Conservation (phyloP, 2,113 vertebrate genomes). For the Lophochroa leadbeateri region DNA sequence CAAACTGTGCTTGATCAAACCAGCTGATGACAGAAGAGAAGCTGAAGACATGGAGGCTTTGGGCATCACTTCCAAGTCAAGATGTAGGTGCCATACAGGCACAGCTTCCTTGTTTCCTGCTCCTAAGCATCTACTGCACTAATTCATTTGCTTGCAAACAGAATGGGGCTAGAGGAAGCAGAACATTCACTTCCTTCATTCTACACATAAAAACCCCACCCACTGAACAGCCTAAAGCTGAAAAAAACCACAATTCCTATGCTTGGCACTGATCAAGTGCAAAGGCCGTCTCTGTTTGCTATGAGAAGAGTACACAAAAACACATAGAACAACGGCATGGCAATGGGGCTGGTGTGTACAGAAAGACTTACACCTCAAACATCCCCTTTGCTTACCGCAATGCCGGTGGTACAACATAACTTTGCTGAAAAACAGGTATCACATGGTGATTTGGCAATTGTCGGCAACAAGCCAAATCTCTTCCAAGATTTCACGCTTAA, state of each 20-base stretch:
- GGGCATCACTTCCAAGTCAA: not conserved
- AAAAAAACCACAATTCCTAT: not conserved
- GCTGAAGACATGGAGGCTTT: not conserved
- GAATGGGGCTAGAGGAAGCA: not conserved
- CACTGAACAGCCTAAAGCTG: not conserved
- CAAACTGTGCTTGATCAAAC: not conserved
- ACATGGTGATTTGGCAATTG: slow-evolving; percentile 25
- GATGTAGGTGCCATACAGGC: not conserved
- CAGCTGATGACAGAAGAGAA: not conserved
- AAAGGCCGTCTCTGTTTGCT: not conserved
- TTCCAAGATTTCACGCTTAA: slow-evolving; percentile 5
- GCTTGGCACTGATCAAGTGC: not conserved
- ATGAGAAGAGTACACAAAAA: not conserved
- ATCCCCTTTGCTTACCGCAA: not conserved
- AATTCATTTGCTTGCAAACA: not conserved
- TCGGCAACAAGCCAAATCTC: not conserved
- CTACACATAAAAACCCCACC: not conserved
- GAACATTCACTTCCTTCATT: not conserved
- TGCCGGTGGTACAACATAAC: slow-evolving; percentile 7
- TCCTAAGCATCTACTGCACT: not conserved
- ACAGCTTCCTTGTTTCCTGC: not conserved
- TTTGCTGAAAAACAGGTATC: slow-evolving; percentile 58
- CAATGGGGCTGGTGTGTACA: not conserved
- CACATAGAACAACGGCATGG: not conserved
- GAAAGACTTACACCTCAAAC: slow-evolving; percentile 23